phyloP scores from a whole-genome alignment of 2,888 invertebrate genomes.

The Antitype chi region DNA sequence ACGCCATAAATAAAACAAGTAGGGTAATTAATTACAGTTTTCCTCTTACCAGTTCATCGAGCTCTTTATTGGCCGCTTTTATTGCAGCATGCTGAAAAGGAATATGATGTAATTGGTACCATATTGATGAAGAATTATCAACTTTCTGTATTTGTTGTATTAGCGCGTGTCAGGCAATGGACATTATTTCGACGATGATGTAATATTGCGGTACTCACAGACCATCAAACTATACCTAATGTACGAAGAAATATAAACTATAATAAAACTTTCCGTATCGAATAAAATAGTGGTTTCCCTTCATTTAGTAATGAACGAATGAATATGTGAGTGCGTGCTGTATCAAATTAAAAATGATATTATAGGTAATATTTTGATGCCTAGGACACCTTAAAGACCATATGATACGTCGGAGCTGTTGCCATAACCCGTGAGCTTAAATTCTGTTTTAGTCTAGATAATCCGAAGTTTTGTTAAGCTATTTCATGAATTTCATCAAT shows the following conservation, averaged over 20 bases:
- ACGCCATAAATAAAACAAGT: neutral
- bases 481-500: neutral
- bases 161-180: neutral
- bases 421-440: neutral
- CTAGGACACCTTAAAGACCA: neutral
- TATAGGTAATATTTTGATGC: neutral
- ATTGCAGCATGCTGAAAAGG: constrained; percentile 85
- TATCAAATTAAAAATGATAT: neutral
- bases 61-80: constrained; percentile 84
- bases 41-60: constrained; percentile 83
- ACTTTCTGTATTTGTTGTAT: neutral
- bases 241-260: neutral
- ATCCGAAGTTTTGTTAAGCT: neutral
- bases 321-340: neutral
- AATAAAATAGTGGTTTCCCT: neutral
- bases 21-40: neutral
- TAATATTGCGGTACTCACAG: neutral
- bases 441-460: too few species aligned
- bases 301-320: neutral
- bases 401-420: neutral
- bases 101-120: constrained; percentile 17
- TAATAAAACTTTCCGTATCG: neutral
- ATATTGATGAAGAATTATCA: neutral
- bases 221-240: neutral
- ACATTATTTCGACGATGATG: neutral